Evolutionary conservation across 2,888 invertebrate genomes (phyloP).

Genomic region (Tenthredo amoena): DNA sequence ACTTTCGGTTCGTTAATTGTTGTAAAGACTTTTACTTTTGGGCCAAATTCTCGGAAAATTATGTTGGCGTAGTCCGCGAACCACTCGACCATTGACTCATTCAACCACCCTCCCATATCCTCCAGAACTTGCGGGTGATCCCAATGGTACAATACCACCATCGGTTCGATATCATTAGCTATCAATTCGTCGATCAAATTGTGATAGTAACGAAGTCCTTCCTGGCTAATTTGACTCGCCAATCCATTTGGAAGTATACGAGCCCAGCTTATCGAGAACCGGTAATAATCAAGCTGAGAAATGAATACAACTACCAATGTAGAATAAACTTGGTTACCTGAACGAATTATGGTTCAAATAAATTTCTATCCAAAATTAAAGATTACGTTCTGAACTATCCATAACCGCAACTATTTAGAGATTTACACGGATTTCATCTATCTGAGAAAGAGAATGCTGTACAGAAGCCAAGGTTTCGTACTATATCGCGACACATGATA

Average conservation of each 20-base stretch:
- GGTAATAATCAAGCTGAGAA: slow-evolving; percentile 62
- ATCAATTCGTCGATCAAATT: slow-evolving; percentile 86
- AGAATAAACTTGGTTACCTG: no score
- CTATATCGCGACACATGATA: no score
- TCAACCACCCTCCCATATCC: slow-evolving; percentile 85
- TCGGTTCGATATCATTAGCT: slow-evolving; percentile 81
- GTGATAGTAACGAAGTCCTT: slow-evolving; percentile 89
- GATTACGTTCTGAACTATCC: no score
- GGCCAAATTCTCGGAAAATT: slow-evolving; percentile 82
- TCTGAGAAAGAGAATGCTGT: no score
- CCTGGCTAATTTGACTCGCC: slow-evolving; percentile 82
- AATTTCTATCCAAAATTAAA: no score
- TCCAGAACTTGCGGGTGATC: slow-evolving; percentile 82
- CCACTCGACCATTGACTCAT: slow-evolving; percentile 83
- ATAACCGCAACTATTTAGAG: no score
- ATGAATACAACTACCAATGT: slow-evolving; percentile 16
- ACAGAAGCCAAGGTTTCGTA: no score
- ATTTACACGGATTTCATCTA: no score
- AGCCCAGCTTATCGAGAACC: slow-evolving; percentile 65
- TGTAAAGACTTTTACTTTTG: slow-evolving; percentile 85
- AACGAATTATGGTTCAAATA: no score
- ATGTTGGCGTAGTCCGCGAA: slow-evolving; percentile 84
- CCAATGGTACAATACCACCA: slow-evolving; percentile 81
- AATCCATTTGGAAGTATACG: slow-evolving; percentile 65
- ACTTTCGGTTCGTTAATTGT: slow-evolving; percentile 88